Conservation (phyloP, 2,797 vertebrate species). For the Strix occidentalis region DNA sequence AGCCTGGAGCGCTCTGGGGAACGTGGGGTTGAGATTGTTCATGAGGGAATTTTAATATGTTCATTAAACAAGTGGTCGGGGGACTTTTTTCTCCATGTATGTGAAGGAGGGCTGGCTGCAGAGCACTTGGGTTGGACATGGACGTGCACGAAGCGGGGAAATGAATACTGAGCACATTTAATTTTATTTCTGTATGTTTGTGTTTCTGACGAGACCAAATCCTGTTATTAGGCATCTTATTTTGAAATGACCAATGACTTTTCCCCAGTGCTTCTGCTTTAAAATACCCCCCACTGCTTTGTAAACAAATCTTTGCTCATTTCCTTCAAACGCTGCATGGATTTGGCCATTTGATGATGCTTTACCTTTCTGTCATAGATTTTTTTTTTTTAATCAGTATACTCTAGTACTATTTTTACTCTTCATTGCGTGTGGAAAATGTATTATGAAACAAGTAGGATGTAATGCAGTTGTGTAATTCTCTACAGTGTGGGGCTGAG, state of each 20-base stretch:
- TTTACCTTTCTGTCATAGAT: neutral
- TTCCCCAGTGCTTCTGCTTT: neutral
- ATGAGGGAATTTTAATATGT: rapidly evolving
- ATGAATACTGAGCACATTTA: rapidly evolving
- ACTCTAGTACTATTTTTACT: neutral
- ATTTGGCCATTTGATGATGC: neutral
- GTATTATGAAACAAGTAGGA: neutral
- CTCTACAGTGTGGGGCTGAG: neutral
- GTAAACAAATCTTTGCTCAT: neutral
- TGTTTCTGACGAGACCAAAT: neutral
- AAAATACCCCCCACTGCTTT: rapidly evolving
- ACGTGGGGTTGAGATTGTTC: rapidly evolving
- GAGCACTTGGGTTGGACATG: rapidly evolving
- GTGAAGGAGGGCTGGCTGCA: neutral
- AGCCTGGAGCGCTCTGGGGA: rapidly evolving
- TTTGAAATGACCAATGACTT: neutral
- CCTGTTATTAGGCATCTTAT: neutral
- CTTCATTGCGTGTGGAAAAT: neutral
- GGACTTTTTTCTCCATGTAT: rapidly evolving
- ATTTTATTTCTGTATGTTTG: neutral
- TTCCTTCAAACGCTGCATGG: neutral
- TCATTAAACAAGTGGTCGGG: rapidly evolving
- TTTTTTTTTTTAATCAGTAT: neutral
- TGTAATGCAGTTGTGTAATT: neutral
- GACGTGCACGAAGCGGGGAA: rapidly evolving